These are phyloP conservation scores for Chunga burmeisteri DNA, from an alignment of 2,113 vertebrate genomes.

Conservation along the genomic window DNA sequence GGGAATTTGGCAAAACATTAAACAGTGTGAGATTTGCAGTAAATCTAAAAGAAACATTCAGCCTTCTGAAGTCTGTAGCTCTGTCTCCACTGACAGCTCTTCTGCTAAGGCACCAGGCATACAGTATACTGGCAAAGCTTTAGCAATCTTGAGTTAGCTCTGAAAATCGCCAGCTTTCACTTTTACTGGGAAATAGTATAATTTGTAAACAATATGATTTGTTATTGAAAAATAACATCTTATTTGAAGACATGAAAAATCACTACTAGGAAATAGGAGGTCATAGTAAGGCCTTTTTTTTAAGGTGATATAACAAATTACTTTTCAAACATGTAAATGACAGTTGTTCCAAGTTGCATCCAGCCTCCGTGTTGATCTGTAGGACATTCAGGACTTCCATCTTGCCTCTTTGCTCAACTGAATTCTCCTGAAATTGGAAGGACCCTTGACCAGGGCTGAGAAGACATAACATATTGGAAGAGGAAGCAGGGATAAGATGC, in stretches of 20 bases:
- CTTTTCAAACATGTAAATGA: neutral
- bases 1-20: neutral
- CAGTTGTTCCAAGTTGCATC: neutral
- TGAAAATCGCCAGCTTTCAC: neutral
- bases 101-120: neutral
- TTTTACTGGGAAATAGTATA: neutral
- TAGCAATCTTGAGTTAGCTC: neutral
- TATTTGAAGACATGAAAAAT: neutral
- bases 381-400: neutral
- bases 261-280: neutral
- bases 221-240: neutral
- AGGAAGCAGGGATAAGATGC: neutral
- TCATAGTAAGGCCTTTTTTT: neutral
- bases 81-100: neutral
- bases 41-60: neutral
- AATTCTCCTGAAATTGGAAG: neutral
- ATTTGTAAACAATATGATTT: neutral
- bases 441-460: neutral
- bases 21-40: neutral
- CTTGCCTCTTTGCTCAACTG: neutral
- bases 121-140: neutral
- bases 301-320: neutral
- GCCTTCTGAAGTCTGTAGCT: neutral
- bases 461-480: neutral
- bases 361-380: neutral